Percentiles rank a stretch among this genome's conserved stretches.
Conservation (phyloP, 2,113 vertebrate genomes). For the Orcinus orca region DNA sequence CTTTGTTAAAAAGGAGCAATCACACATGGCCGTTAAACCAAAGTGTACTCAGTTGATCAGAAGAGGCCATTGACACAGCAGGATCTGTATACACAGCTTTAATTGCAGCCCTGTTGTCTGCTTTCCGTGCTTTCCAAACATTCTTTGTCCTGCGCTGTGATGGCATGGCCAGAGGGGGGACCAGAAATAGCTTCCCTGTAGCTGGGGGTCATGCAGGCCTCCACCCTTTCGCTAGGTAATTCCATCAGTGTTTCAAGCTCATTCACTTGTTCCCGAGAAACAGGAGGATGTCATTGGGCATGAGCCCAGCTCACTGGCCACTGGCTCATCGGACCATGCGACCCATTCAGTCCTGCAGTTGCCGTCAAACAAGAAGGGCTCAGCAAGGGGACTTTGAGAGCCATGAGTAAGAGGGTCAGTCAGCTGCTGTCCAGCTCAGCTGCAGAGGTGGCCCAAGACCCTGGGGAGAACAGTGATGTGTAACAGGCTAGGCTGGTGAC, state of each 20-base stretch:
- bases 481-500: not conserved
- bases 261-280: not conserved
- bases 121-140: not conserved
- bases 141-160: not conserved
- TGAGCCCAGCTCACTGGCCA: not conserved
- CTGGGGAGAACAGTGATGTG: not conserved
- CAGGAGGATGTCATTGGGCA: not conserved
- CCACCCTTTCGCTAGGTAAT: not conserved
- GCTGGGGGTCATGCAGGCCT: not conserved
- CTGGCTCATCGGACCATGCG: not conserved
- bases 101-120: not conserved
- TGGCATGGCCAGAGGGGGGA: not conserved
- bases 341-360: not conserved
- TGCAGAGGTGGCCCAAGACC: not conserved
- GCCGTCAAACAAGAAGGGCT: not conserved
- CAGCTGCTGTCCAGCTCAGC: not conserved
- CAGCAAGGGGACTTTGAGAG: not conserved
- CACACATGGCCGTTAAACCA: not conserved
- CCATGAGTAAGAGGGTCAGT: not conserved
- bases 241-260: not conserved
- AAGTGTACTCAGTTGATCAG: not conserved
- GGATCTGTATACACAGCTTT: not conserved
- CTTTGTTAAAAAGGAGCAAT: not conserved
- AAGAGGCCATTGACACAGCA: not conserved
- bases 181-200: not conserved